Percentiles rank a stretch among this genome's conserved stretches.
These are phyloP conservation scores for Oophaga pumilio DNA, from an alignment of 2,113 vertebrate genomes.

Conservation along the genomic window DNA sequence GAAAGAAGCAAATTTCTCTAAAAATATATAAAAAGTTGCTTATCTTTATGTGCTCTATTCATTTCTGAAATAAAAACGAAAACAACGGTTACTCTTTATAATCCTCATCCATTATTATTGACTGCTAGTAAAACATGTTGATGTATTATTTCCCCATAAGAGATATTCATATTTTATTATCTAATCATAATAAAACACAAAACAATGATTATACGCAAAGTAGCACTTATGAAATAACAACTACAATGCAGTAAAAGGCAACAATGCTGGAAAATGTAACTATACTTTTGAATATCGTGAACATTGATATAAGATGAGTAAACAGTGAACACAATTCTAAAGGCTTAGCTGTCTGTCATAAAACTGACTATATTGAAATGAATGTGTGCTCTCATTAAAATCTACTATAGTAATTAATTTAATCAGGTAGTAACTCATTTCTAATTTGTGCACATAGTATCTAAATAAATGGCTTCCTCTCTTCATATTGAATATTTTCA, in stretches of 20 bases:
- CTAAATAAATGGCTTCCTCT: background rate
- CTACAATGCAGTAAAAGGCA: background rate
- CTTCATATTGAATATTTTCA: background rate
- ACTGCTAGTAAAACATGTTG: background rate
- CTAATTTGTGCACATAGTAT: background rate
- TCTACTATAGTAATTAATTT: slow-evolving; percentile 3
- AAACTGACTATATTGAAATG: background rate
- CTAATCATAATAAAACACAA: slow-evolving; percentile 6
- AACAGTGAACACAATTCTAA: background rate
- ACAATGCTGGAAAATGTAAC: background rate
- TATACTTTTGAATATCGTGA: background rate
- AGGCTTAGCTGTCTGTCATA: background rate
- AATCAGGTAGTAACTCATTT: slow-evolving; percentile 8
- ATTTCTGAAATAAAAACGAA: too few species aligned
- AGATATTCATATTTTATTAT: slow-evolving; percentile 14
- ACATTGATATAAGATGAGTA: background rate
- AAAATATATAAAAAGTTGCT: too few species aligned
- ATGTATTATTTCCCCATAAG: background rate
- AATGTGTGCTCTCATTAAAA: slow-evolving; percentile 1
- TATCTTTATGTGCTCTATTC: too few species aligned
- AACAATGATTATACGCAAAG: slow-evolving; percentile 2
- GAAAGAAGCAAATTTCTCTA: too few species aligned
- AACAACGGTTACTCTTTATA: background rate
- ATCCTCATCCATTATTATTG: background rate
- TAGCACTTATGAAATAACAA: slow-evolving; percentile 19